Percentiles rank a stretch among this genome's conserved stretches.
These are phyloP conservation scores for Premnoplex brunnescens DNA, from an alignment of 2,797 vertebrate species.

Conservation along the genomic window DNA sequence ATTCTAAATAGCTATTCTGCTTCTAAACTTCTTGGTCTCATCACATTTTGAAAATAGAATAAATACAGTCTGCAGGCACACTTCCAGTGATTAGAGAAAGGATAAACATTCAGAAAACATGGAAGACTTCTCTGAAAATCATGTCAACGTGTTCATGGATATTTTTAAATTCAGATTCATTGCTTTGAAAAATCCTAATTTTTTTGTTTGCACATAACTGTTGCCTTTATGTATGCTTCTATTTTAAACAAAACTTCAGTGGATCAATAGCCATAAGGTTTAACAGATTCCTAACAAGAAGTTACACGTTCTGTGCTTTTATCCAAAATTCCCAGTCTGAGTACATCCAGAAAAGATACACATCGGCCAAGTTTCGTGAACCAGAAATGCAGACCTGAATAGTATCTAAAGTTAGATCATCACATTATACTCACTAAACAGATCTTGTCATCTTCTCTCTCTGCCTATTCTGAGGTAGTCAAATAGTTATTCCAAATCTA, in stretches of 20 bases:
- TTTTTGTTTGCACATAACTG: background rate
- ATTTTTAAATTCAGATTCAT: slow-evolving; percentile 24
- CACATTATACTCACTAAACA: background rate
- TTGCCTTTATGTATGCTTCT: background rate
- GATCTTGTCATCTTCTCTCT: background rate
- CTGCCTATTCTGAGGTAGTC: background rate
- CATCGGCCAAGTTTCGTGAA: background rate
- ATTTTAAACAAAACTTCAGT: slow-evolving; percentile 16
- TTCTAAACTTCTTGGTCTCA: background rate
- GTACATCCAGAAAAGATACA: background rate
- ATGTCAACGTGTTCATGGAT: background rate
- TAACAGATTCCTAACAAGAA: slow-evolving; percentile 23
- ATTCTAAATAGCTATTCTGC: background rate
- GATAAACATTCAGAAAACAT: slow-evolving; percentile 9
- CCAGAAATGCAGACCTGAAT: background rate
- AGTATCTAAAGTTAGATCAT: background rate
- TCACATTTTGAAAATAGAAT: slow-evolving; percentile 13
- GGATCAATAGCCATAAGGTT: slow-evolving; percentile 20
- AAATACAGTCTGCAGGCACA: background rate
- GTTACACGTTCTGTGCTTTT: background rate
- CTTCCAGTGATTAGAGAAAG: background rate
- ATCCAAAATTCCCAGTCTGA: background rate
- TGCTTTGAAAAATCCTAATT: background rate
- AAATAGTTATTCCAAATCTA: background rate
- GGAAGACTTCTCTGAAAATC: background rate